These are phyloP conservation scores for Campylomormyrus numenius DNA, from an alignment of 2,113 vertebrate species.

Conservation along the genomic window DNA sequence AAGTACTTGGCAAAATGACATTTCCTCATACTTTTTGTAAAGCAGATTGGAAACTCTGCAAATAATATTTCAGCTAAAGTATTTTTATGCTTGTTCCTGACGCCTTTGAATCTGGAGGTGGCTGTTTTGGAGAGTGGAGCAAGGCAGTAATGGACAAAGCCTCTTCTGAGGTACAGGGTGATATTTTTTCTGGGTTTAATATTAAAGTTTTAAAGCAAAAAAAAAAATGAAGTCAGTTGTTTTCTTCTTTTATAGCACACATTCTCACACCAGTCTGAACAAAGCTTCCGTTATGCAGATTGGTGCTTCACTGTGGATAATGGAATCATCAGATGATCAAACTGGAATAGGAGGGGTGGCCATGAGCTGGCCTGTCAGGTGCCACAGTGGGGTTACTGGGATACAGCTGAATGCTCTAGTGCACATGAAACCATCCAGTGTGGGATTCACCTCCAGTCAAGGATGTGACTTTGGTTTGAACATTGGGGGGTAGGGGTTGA, in stretches of 20 bases:
- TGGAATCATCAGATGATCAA: neutral
- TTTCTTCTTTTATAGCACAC: neutral
- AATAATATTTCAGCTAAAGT: constrained; percentile 13
- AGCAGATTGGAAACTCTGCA: neutral
- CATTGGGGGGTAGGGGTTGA: too few relatives aligned
- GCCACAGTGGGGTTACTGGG: neutral
- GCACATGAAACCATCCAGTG: neutral
- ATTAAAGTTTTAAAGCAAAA: constrained; percentile 27
- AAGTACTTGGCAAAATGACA: neutral
- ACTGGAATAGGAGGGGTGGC: neutral
- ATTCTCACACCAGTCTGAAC: neutral
- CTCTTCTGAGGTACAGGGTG: constrained; percentile 31
- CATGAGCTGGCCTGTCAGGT: neutral
- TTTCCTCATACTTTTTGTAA: neutral
- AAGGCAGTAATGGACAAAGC: constrained; percentile 39
- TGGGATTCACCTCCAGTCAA: neutral
- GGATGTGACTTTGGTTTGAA: too few relatives aligned
- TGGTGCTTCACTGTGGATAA: neutral
- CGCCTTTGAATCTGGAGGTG: constrained; percentile 44
- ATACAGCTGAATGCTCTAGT: neutral
- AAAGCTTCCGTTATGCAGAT: neutral
- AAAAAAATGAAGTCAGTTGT: neutral
- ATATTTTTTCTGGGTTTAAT: constrained; percentile 1
- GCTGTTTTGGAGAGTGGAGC: constrained; percentile 38
- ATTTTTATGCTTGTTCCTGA: constrained; percentile 45